Evolutionary conservation across 2,113 vertebrate species (phyloP).

Genomic region (Hymenochirus boettgeri): DNA sequence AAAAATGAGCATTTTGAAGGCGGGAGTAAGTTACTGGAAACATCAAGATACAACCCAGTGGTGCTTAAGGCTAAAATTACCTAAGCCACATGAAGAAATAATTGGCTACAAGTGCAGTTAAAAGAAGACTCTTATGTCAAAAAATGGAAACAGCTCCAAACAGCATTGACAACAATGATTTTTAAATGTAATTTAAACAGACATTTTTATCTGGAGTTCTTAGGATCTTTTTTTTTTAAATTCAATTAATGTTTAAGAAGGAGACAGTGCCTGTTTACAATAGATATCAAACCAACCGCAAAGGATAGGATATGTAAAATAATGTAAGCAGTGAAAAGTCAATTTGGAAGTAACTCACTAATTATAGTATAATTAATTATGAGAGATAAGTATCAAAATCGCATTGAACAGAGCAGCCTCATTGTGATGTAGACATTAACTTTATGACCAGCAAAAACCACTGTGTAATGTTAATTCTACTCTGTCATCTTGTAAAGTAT

Average conservation of each 20-base stretch:
- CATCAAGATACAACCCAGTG: constrained; percentile 45
- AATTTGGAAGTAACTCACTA: constrained; percentile 39
- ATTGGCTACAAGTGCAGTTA: constrained; percentile 45
- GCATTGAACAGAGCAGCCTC: neutral
- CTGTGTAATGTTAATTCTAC: neutral
- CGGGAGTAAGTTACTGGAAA: constrained; percentile 41
- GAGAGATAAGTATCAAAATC: neutral
- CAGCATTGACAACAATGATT: constrained; percentile 42
- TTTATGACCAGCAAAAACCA: neutral
- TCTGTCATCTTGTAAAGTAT: neutral
- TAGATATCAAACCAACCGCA: constrained; percentile 37
- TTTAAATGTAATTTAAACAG: too few relatives aligned
- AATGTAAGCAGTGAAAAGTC: constrained; percentile 28
- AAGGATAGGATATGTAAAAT: neutral
- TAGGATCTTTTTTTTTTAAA: constrained; percentile 32
- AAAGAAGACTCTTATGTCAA: constrained; percentile 43
- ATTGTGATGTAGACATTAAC: neutral
- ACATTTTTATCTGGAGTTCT: constrained; percentile 48
- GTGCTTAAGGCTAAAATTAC: constrained; percentile 51
- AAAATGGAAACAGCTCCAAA: constrained; percentile 41
- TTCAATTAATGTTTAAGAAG: constrained; percentile 50
- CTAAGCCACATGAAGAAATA: constrained; percentile 43
- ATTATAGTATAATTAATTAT: constrained; percentile 34
- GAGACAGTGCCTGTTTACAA: constrained; percentile 42
- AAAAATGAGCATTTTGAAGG: constrained; percentile 42